Evolutionary conservation across 2,113 vertebrate genomes (phyloP).

Genomic region (Glaucomys volans): DNA sequence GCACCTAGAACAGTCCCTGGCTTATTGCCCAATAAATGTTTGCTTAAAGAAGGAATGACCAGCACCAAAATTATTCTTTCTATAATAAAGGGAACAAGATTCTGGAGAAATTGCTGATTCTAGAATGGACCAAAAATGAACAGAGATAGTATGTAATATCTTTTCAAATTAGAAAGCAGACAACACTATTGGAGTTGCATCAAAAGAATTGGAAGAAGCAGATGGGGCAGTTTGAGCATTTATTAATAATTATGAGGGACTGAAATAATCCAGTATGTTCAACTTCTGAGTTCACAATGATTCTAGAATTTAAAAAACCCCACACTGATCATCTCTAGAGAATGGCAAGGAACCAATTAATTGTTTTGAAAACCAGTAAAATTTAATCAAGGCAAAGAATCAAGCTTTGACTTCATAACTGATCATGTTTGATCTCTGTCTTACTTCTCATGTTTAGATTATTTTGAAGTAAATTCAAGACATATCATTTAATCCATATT

Average conservation of each 20-base stretch:
- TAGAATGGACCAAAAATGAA: neutral
- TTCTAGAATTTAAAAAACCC: neutral
- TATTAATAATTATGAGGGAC: no score
- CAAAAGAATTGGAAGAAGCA: neutral
- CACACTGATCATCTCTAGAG: neutral
- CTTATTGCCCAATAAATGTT: conserved; percentile 17
- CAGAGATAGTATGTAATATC: neutral
- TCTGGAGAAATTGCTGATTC: neutral
- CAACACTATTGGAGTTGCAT: neutral
- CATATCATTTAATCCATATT: conserved; percentile 21
- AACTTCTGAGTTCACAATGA: neutral
- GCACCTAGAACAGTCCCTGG: neutral
- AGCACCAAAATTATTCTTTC: neutral
- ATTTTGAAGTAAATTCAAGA: neutral
- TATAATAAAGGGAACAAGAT: neutral
- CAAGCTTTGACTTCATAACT: neutral
- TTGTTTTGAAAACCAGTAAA: conserved; percentile 31
- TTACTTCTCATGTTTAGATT: neutral
- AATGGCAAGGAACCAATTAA: neutral
- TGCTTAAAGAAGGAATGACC: conserved; percentile 8
- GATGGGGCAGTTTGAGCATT: neutral
- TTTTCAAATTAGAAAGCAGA: conserved; percentile 21
- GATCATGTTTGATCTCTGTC: neutral
- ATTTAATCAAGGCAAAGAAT: neutral
- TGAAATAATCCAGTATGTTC: neutral